Base-by-base conservation (phyloP, 2,113 vertebrate species). In the Stictonetta naevosa region DNA sequence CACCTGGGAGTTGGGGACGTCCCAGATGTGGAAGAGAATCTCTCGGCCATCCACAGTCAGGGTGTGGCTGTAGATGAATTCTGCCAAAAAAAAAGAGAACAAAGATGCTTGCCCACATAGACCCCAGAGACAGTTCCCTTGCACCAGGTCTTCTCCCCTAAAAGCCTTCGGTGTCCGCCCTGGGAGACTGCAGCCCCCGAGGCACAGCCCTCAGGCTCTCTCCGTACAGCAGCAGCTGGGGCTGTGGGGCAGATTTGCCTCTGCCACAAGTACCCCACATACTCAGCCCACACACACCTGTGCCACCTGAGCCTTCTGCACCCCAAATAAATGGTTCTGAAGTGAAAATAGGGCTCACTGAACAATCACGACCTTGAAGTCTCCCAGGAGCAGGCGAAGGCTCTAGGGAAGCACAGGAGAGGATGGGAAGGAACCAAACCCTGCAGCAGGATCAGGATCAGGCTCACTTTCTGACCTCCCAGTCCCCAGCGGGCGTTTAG, bases 1-100 rank as follows among this genome's bases (percentile, higher is more conserved):
- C 94, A 99, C 99, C 98, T 98, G 98, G 56, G 97, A 98, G 96
- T 25, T 98, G 42, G 98, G 98, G 18, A 98, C 98, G 7, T 99
- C 99, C 98, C 98, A 99, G 72, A 99, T 98, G 93, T 98, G 98
- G 66, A 99, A 97, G 15, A 97, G 94, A 62, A 98, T 96, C 94
- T 98, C 98, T 89, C 98, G 98, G 74, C 98, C 98, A 18, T 98
- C 98, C 58, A 98, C 91, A 2, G 96, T 95, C 68, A 98, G 94
- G 79, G 90, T 98, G 91, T 98, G 98, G 63, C 98, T 98, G 95
- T 98, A 99, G 96, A 99, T 97, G 58, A 98, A 98, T 93, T 99
- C 99, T 99, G 96, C 17, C 34, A 69, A 83, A 93, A 74, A 59
- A 22, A 48, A 21, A 48, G 3, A 66, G 75, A 19, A 96, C 3